Evolutionary conservation across 37 sponge, comb jelly and placozoan species (phyloP), one percentile per base, ranked within the genome.

Genomic region (Agelas oroides): DNA sequence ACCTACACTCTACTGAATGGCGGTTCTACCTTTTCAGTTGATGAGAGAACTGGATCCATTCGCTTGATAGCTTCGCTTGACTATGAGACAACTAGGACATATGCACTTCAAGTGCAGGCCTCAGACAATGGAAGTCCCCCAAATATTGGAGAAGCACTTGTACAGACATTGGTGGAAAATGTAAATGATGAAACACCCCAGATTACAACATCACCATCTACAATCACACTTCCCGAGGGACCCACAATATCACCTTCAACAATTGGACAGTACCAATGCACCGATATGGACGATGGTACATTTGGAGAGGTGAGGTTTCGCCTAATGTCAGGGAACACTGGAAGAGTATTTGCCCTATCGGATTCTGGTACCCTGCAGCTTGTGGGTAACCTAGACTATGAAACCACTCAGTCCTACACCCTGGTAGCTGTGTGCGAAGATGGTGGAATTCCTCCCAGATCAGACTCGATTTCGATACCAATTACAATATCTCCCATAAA

Each of bases 361-460:
- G 37, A 30, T 23, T 31, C 75, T 39, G 94, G 94, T 19, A 55
- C 32, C 23, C 28, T 93, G 5, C 70, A 65, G 28, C 79, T 89
- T 17, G 59, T 69, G 13, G 59, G 59, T 20, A 36, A 69, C 35
- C 54, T 93, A 28, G 89, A 88, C 31, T 81, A 83, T 70, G 89
- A 85, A 24, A 67, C 32, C 0, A 46, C 63, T 30, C 61, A 69
- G 58, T 73, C 82, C 17, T 80, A 79, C 63, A 85, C 56, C 56
- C 58, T 93, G 60, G 54, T 67, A 33, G 20, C 88, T 0, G 38
- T 80, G 16, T 93, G 93, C 58, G 58, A 58, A 62, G 94, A 94
- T 73, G 83, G 90, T 37, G 94, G 90, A 24, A 35, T 0, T 40
- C 83, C 90, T 2, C 36, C 88, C 27, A 59, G 46, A 34, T 38